These are phyloP conservation scores for Plagodis pulveraria DNA, from an alignment of 2,888 invertebrate species.

Conservation along the genomic window DNA sequence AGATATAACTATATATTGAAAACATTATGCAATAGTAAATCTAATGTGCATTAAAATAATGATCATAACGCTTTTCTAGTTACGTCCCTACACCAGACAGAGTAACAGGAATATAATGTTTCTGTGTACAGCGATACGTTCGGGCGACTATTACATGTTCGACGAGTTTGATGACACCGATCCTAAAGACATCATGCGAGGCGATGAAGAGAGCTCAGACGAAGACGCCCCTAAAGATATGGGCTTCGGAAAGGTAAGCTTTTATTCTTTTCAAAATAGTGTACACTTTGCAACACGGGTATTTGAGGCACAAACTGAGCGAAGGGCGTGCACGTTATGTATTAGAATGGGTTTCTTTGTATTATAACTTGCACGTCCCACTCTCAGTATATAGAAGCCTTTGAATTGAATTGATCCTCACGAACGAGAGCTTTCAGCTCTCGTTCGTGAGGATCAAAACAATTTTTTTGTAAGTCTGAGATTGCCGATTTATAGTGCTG, in stretches of 20 bases:
- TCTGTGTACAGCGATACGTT: conserved; percentile 92
- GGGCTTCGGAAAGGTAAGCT: conserved; percentile 82
- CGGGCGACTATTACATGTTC: conserved; percentile 99
- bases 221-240: conserved; percentile 80
- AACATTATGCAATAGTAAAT: too few relatives aligned
- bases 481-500: too few relatives aligned
- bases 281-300: conserved; percentile 29
- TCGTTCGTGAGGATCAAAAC: too few relatives aligned
- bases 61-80: conserved; percentile 30
- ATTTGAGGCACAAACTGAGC: background rate
- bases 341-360: too few relatives aligned
- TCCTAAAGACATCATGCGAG: conserved; percentile 83
- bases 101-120: conserved; percentile 20
- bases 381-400: too few relatives aligned
- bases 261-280: conserved; percentile 5
- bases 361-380: too few relatives aligned
- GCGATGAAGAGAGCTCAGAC: conserved; percentile 85
- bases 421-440: too few relatives aligned
- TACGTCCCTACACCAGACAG: conserved; percentile 24
- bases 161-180: conserved; percentile 95
- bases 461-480: too few relatives aligned
- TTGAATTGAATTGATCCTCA: too few relatives aligned
- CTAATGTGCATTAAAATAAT: background rate
- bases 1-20: too few relatives aligned
- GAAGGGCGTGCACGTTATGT: too few relatives aligned